These are phyloP conservation scores for Oriolus oriolus DNA, from an alignment of 2,113 vertebrate genomes.

Conservation along the genomic window DNA sequence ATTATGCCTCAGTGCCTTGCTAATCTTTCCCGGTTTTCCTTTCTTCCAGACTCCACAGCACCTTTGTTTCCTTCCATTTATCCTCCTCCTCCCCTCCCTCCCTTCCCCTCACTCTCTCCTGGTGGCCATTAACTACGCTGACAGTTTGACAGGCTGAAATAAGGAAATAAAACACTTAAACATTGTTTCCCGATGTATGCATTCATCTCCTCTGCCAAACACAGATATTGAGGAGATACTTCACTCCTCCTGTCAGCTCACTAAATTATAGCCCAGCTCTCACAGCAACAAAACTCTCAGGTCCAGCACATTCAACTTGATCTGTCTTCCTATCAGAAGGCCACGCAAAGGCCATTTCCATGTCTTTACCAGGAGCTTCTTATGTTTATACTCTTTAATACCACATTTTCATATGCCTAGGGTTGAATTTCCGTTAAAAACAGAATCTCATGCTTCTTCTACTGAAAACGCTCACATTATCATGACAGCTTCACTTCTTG, in stretches of 20 bases:
- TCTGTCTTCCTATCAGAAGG: neutral
- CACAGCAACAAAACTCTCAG: constrained; percentile 7
- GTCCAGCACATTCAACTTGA: constrained; percentile 7
- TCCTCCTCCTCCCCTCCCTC: constrained; percentile 40
- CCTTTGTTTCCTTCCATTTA: constrained; percentile 65
- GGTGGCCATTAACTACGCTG: constrained; percentile 79
- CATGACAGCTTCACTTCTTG: constrained; percentile 1
- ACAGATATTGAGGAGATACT: constrained; percentile 84
- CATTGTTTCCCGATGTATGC: constrained; percentile 83
- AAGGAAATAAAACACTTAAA: constrained; percentile 87
- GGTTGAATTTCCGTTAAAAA: neutral
- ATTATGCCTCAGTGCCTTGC: neutral
- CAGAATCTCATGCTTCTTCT: neutral
- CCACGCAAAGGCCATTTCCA: neutral
- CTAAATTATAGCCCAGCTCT: constrained; percentile 81
- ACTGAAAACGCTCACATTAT: neutral
- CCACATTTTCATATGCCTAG: neutral
- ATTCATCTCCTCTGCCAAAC: constrained; percentile 90
- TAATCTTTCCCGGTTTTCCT: constrained; percentile 36
- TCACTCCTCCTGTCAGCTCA: constrained; percentile 83
- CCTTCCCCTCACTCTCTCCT: constrained; percentile 64
- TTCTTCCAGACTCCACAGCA: constrained; percentile 54
- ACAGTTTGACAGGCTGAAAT: constrained; percentile 82
- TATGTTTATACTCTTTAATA: neutral
- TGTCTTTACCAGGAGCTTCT: neutral